Evolutionary conservation across 2,113 vertebrate species (phyloP), one percentile per base, ranked within the genome.

Genomic region (Dascyllus trimaculatus): DNA sequence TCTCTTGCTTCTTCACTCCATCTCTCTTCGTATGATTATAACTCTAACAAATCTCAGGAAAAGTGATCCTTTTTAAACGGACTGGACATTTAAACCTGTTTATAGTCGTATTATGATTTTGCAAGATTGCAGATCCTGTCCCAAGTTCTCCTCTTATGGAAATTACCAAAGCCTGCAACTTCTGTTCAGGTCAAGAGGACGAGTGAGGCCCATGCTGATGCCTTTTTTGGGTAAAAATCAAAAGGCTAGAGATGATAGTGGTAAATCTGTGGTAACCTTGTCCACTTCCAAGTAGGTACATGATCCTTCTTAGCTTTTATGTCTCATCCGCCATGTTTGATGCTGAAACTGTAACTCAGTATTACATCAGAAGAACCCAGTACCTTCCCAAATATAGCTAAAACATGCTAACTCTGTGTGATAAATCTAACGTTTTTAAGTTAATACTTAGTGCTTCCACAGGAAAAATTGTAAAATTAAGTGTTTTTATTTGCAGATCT

Each of bases 151-250:
- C 75, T 65, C 60, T 85, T 88, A 81, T 79, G 82, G 80, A 90
- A 89, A 80, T 79, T 11, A 74, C 56, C 82, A 69, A 84, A 67
- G 75, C 66, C 71, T 82, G 29, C 19, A 81, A 73, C 67, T 67
- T 72, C 14, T 57, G 51, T 74, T 69, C 62, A 71, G 67, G 74
- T 90, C 75, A 85, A 63, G 56, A 68, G 59, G 65, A 69, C 53
- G 51, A 59, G 32, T 70, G 45, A 15, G 22, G 57, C 7, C 18
- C 29, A 63, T 43, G 59, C 57, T 76, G 52, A 85, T 87, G 49
- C 83, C 87, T 82, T 89, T 91, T 90, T 89, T 78, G 84, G 88
- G 26, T 80, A 87, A 82, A 86, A 80, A 43, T 60, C 15, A 0
- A 43, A 64, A 74, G 6, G 17, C 52, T n/a, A 11, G 51, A 77